Evolutionary conservation across 2,113 vertebrate species (phyloP), one percentile per base, ranked within the genome.

Genomic region (Pyxicephalus adspersus): DNA sequence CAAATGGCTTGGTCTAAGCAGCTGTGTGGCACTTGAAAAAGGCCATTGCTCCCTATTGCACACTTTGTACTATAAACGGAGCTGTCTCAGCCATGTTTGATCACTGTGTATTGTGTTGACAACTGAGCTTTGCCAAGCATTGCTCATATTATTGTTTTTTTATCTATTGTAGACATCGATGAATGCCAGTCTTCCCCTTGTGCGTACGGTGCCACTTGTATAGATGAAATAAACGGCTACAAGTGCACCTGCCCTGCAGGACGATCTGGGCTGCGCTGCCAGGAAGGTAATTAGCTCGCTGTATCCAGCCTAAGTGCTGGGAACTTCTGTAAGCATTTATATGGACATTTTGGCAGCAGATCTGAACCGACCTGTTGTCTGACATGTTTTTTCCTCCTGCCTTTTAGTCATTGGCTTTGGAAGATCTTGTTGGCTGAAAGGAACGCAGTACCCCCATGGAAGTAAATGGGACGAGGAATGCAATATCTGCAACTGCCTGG

Each of bases 181-280:
- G 97, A 99, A 89, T 99, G 97, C 83, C 97, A 98, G 90, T 96
- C 96, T 2, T 95, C 95, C 0, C 97, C 97, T 0, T 99, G 97
- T 22, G 93, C 94, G 0, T 95, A 95, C 0, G 97, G 97, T 65
- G 94, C 96, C 17, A 96, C 96, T 11, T 99, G 97, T 67, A 86
- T 95, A 84, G 97, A 98, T 17, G 94, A 97, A 85, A 97, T 99
- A 86, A 94, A 96, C 0, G 95, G 95, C 3, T 97, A 93, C 65
- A 92, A 91, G 83, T 98, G 97, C 29, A 89, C 89, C 67, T 99
- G 97, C 87, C 96, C 96, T 0, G 92, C 92, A 0, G 96, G 96
- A 83, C 91, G 93, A 76, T 85, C 95, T 0, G 97, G 96, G 31
- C 84, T 89, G 5, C 92, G 91, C 71, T 99, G 97, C 85, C 94